Conservation (phyloP, 2,797 vertebrate genomes). For the Tenualosa ilisha region DNA sequence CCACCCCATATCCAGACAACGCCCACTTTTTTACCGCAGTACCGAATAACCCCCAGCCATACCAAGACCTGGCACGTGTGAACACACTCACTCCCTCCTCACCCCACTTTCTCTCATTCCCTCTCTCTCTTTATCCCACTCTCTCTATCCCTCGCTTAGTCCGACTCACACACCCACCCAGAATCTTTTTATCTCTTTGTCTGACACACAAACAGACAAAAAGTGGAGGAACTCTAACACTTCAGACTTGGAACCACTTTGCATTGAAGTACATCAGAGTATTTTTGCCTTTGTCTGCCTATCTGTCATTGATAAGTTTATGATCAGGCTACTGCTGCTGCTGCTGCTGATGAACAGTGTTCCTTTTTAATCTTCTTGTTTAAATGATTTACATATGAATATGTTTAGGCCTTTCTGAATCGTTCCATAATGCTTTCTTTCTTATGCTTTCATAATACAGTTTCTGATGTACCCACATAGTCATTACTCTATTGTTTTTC, state of each 20-base stretch:
- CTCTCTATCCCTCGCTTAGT: neutral
- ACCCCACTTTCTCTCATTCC: neutral
- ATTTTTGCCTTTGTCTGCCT: neutral
- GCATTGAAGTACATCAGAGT: neutral
- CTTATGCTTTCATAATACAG: neutral
- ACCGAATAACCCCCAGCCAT: conserved; percentile 42
- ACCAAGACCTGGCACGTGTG: conserved; percentile 42
- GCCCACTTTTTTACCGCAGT: conserved; percentile 51
- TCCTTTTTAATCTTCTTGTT: neutral
- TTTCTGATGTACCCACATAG: neutral
- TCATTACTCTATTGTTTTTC: neutral
- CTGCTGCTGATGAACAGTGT: neutral
- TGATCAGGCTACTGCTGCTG: neutral
- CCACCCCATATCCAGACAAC: conserved; percentile 46
- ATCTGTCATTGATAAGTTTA: neutral
- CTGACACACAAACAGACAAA: neutral
- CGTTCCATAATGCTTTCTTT: neutral
- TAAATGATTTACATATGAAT: neutral
- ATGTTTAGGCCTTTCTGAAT: neutral
- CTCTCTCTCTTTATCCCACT: neutral
- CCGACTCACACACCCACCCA: neutral
- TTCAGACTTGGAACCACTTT: neutral
- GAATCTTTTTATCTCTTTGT: neutral
- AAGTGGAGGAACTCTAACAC: neutral
- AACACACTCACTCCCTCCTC: conserved; percentile 34